A percentile compares a stretch with the other conserved stretches of the same genome.
Conservation (phyloP, 2,888 invertebrate genomes). For the Meteorus cinctellus region DNA sequence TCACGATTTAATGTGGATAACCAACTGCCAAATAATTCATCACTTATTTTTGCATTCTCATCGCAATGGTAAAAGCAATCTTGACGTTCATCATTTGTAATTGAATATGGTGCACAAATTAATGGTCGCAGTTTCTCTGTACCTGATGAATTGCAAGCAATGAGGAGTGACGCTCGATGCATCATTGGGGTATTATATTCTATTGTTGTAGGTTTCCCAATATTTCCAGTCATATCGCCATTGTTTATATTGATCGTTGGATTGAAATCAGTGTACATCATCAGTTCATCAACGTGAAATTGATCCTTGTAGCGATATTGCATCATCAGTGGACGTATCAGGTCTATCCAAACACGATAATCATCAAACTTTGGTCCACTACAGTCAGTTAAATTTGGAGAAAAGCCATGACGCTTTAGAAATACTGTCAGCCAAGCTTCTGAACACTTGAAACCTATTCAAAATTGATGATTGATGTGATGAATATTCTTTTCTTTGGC, state of each 20-base stretch:
- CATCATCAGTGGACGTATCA: constrained; percentile 57
- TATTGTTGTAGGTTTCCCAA: not conserved
- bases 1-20: constrained; percentile 55
- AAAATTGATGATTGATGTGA: constrained; percentile 34
- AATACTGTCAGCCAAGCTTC: constrained; percentile 60
- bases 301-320: constrained; percentile 60
- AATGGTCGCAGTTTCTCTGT: constrained; percentile 60
- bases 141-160: constrained; percentile 63
- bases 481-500: constrained; percentile 13
- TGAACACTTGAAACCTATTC: constrained; percentile 60
- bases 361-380: constrained; percentile 59
- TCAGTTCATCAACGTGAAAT: constrained; percentile 62
- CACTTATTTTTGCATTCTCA: constrained; percentile 54
- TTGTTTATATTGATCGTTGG: constrained; percentile 40
- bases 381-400: constrained; percentile 48
- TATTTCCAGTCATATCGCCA: not conserved
- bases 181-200: constrained; percentile 18
- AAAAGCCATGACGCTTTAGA: constrained; percentile 59
- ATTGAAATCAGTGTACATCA: constrained; percentile 57
- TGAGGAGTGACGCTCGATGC: constrained; percentile 46
- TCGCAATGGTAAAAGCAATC: constrained; percentile 52
- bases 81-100: constrained; percentile 27
- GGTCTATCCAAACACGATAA: constrained; percentile 60
- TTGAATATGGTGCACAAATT: constrained; percentile 58
- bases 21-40: constrained; percentile 58